Base-by-base conservation (phyloP, 2,888 invertebrate species). In the Erynnis tages region DNA sequence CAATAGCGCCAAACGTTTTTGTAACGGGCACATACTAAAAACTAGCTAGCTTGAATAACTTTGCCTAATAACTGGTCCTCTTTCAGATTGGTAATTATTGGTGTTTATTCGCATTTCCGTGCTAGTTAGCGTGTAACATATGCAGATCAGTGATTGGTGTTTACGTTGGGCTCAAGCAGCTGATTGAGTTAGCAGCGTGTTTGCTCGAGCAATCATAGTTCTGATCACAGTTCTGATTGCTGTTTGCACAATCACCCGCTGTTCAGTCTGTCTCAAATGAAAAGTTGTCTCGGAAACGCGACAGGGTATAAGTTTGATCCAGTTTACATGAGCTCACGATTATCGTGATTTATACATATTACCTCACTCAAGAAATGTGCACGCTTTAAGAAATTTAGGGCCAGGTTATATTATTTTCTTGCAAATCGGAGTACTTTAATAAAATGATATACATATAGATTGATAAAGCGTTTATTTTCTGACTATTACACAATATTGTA, bases 91-190 rank as follows among this genome's bases (percentile, higher is more conserved):
- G 30, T 34, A 34, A 45, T 34, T 34, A 23, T 30, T 5, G 35
- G 49, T 25, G 27, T n/a, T n/a, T n/a, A 50, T 50, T 50, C 32
- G 41, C 49, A 50, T 50, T 35, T 35, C 34, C 41, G 17, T 43
- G 40, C 32, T 41, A 50, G 49, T 50, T 50, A 43, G 43, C 41
- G 16, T 41, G 41, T 50, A 50, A 50, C 50, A 25, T 44, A 50
- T 50, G 50, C 43, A 50, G 50, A 50, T 44, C 35, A 50, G 50
- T 44, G 50, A 50, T 50, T 50, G 50, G 44, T 50, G 50, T 50
- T 50, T 50, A 50, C 44, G 50, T 50, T 50, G 7, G 21, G 35
- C 43, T 50, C 29, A 44, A 50, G 50, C 43, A 50, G 44, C 21
- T 37, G 50, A 50, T 50, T 50, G 50, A 50, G 50, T 44, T 43